Evolutionary conservation across 2,888 invertebrate genomes (phyloP).

Genomic region (Dendrolimus pini): DNA sequence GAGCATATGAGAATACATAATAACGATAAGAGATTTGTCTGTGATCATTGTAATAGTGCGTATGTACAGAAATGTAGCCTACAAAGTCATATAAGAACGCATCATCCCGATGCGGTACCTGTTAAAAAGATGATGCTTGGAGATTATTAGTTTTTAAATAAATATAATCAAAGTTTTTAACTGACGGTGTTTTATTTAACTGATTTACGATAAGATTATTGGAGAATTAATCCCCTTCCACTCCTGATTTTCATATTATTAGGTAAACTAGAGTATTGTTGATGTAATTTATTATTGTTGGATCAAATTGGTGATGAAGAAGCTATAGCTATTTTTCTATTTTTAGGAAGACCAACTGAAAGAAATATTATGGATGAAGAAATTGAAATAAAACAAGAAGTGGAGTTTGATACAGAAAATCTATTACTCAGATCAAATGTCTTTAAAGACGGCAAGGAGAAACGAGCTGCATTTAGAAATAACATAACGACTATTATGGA

Average conservation of each 20-base stretch:
- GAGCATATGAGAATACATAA: constrained; percentile 61
- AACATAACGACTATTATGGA: constrained; percentile 54
- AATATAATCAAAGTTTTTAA: constrained; percentile 1
- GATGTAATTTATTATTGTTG: too few species aligned
- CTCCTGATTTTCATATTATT: too few species aligned
- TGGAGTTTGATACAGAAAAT: constrained; percentile 35
- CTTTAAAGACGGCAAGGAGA: constrained; percentile 33
- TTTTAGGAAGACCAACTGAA: constrained; percentile 59
- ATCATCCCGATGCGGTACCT: constrained; percentile 43
- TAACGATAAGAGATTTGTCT: constrained; percentile 61
- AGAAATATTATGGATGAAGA: constrained; percentile 22
- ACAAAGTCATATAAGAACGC: constrained; percentile 52
- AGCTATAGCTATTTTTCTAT: constrained; percentile 66
- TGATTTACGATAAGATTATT: neutral
- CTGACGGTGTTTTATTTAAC: constrained; percentile 2
- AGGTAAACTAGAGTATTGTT: too few species aligned
- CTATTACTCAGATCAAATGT: constrained; percentile 4
- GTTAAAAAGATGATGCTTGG: constrained; percentile 18
- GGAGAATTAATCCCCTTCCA: too few species aligned
- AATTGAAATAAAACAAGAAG: constrained; percentile 41
- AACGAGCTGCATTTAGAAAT: constrained; percentile 52
- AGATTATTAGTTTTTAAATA: constrained; percentile 9
- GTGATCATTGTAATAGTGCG: constrained; percentile 51
- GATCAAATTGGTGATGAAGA: constrained; percentile 20
- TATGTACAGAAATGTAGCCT: constrained; percentile 64